Evolutionary conservation across 1,140 invertebrate genomes (phyloP).

Genomic region (Solenopsis invicta): DNA sequence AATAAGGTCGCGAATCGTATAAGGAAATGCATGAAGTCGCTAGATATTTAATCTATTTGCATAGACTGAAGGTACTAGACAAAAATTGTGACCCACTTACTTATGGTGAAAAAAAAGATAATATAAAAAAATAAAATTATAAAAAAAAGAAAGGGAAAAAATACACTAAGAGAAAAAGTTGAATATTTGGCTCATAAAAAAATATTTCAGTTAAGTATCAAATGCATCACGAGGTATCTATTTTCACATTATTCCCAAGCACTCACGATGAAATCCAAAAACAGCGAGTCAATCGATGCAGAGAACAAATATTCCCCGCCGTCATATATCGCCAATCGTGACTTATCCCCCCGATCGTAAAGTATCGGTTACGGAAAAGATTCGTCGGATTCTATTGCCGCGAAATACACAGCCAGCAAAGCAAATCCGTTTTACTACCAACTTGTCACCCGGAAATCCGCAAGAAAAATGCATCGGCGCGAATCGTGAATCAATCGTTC

Average conservation of each 20-base stretch:
- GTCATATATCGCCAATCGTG: not conserved
- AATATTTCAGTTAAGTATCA: not conserved
- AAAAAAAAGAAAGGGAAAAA: not conserved
- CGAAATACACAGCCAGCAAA: conserved; percentile 1
- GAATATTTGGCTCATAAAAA: not conserved
- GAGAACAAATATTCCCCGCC: conserved; percentile 15
- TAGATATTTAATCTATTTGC: conserved; percentile 51
- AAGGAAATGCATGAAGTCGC: conserved; percentile 32
- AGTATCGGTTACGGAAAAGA: conserved; percentile 19
- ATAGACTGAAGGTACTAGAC: not conserved
- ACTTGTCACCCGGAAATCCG: not conserved
- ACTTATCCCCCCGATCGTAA: conserved; percentile 41
- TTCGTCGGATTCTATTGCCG: conserved; percentile 10
- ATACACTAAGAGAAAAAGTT: not conserved
- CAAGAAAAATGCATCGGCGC: not conserved
- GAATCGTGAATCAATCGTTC: not conserved
- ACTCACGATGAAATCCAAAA: conserved; percentile 23
- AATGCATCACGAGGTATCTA: not conserved
- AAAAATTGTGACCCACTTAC: conserved; percentile 17
- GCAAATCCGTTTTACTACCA: conserved; percentile 14
- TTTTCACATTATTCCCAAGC: conserved; percentile 19
- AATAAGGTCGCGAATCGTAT: conserved; percentile 12
- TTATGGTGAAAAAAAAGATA: not conserved
- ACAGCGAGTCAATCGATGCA: conserved; percentile 3
- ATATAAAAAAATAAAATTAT: not conserved